A percentile compares a stretch with the other conserved stretches of the same genome.
Evolutionary conservation across 2,113 vertebrate genomes (phyloP).

Genomic region (Tachysurus fulvidraco): DNA sequence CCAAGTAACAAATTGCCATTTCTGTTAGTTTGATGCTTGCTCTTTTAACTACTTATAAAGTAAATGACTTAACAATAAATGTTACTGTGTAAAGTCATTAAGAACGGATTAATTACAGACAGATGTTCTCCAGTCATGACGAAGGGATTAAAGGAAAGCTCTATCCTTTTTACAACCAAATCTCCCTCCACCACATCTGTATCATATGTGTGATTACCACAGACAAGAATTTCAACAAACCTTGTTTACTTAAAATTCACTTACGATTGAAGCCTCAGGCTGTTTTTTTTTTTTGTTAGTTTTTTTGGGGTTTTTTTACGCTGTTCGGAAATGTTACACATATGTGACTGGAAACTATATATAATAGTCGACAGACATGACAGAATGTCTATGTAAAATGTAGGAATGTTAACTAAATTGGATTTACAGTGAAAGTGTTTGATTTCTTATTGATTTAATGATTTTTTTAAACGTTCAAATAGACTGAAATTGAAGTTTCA

Average conservation of each 20-base stretch:
- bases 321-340: background rate
- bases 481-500: background rate
- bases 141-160: background rate
- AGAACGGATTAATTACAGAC: conserved; percentile 12
- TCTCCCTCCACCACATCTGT: conserved; percentile 10
- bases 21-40: background rate
- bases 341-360: background rate
- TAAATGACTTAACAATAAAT: background rate
- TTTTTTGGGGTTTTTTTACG: too few species aligned
- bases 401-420: too few species aligned
- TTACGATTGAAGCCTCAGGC: background rate
- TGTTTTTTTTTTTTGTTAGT: too few species aligned
- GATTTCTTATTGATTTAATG: background rate
- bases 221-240: background rate
- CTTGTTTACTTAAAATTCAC: background rate
- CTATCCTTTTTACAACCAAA: background rate
- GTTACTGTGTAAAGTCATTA: background rate
- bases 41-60: background rate
- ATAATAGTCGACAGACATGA: background rate
- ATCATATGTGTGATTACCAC: background rate
- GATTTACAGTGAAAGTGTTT: too few species aligned
- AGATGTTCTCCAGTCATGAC: conserved; percentile 9
- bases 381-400: background rate
- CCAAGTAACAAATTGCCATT: background rate
- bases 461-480: background rate